Evolutionary conservation across 2,113 vertebrate genomes (phyloP).

Genomic region (Sapayoa aenigma): DNA sequence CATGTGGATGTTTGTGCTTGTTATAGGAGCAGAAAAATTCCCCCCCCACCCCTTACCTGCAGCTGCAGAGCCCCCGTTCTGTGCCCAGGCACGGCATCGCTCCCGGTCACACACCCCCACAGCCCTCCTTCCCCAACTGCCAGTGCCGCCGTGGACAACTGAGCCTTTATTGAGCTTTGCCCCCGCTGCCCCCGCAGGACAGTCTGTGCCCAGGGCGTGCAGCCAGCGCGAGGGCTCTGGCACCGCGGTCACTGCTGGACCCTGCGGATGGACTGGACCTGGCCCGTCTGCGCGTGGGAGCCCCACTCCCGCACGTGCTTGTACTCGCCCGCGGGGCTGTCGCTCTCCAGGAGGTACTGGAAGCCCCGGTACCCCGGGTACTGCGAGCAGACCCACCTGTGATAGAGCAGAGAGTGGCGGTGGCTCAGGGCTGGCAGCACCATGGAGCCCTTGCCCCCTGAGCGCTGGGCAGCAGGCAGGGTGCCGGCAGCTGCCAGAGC

Average conservation of each 20-base stretch:
- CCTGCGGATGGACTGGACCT: slow-evolving; percentile 92
- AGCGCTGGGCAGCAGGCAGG: no score
- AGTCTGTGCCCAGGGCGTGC: accelerated
- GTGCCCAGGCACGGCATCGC: accelerated
- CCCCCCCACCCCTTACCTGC: no score
- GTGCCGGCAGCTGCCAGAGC: neutral
- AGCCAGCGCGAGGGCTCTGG: accelerated
- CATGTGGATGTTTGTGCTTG: neutral
- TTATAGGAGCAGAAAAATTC: neutral
- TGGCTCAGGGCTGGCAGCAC: neutral
- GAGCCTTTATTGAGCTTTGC: slow-evolving; percentile 58
- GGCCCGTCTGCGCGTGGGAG: slow-evolving; percentile 88
- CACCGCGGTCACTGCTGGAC: slow-evolving; percentile 83
- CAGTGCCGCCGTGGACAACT: neutral
- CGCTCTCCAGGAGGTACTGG: slow-evolving; percentile 93
- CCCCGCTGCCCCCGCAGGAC: accelerated
- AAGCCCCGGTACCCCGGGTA: slow-evolving; percentile 92
- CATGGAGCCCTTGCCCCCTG: no score
- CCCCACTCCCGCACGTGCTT: slow-evolving; percentile 91
- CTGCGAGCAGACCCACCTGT: slow-evolving; percentile 92
- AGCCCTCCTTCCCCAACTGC: neutral
- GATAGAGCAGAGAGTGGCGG: neutral
- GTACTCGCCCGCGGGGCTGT: slow-evolving; percentile 87
- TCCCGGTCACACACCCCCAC: accelerated
- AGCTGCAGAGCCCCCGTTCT: neutral